A percentile compares a stretch with the other conserved stretches of the same genome.
phyloP scores from a whole-genome alignment of 2,797 vertebrate genomes.

The Mormyrops boulengeri region DNA sequence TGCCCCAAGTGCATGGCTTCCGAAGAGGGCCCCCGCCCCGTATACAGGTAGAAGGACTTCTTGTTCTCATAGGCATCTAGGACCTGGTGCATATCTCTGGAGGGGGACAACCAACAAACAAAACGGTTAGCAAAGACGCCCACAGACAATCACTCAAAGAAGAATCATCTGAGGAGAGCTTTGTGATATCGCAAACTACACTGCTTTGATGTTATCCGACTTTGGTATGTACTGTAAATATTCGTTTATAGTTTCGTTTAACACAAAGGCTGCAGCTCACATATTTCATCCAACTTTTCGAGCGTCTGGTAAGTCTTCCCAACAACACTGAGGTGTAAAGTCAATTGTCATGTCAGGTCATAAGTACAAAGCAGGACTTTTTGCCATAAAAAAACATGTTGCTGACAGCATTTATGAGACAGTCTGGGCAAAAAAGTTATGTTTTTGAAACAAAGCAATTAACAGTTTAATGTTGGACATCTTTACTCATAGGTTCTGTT shows the following conservation, averaged over 20 bases:
- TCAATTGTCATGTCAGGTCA: not conserved
- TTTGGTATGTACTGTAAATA: not conserved
- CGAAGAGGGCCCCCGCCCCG: conserved; percentile 90
- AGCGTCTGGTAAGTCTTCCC: not conserved
- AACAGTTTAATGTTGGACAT: not conserved
- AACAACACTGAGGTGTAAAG: not conserved
- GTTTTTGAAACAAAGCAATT: not conserved
- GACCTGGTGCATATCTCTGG: conserved; percentile 91
- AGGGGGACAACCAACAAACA: not conserved
- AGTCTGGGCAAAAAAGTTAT: not conserved
- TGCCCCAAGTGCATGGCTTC: conserved; percentile 92
- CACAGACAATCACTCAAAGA: not conserved
- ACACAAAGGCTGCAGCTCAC: not conserved
- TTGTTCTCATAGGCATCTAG: conserved; percentile 85
- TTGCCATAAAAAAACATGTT: not conserved
- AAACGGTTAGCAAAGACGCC: not conserved
- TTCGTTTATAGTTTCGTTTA: not conserved
- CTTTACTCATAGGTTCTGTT: not conserved
- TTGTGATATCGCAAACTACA: not conserved
- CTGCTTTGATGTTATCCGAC: not conserved
- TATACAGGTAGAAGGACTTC: conserved; percentile 93
- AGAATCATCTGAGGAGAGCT: not conserved
- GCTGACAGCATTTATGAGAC: not conserved
- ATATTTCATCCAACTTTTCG: not conserved
- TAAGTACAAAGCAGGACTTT: not conserved